These are phyloP conservation scores for Hirundichthys speculiger DNA, from an alignment of 2,113 vertebrate genomes.

Conservation along the genomic window DNA sequence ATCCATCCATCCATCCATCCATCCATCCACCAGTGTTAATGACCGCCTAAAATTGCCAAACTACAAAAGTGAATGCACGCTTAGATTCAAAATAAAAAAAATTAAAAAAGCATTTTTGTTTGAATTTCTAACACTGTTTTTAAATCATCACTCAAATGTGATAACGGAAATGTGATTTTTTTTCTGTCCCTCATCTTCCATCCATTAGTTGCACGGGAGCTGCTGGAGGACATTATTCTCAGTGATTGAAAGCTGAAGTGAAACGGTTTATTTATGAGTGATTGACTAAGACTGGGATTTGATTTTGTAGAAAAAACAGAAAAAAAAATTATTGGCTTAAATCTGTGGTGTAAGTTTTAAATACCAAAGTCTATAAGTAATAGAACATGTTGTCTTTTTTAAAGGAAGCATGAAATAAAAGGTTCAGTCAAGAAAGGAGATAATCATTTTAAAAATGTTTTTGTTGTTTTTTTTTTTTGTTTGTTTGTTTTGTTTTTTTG, in stretches of 20 bases:
- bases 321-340: not conserved
- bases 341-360: not conserved
- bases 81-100: too few species aligned
- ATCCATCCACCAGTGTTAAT: too few species aligned
- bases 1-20: too few species aligned
- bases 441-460: not conserved
- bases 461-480: not conserved
- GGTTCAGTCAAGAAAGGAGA: not conserved
- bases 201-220: slow-evolving; percentile 19
- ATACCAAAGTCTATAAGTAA: not conserved
- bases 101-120: too few species aligned
- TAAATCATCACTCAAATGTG: slow-evolving; percentile 45
- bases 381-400: not conserved
- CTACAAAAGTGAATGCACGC: too few species aligned
- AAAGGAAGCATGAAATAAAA: not conserved
- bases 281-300: not conserved
- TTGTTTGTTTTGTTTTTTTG: not conserved
- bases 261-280: slow-evolving; percentile 10
- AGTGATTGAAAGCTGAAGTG: slow-evolving; percentile 1
- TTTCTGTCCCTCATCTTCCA: slow-evolving; percentile 21
- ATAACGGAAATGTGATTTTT: slow-evolving; percentile 36
- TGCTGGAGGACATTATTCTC: slow-evolving; percentile 14
- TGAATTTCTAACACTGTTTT: too few species aligned
- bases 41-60: too few species aligned
- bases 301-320: slow-evolving; percentile 3